Evolutionary conservation across 2,888 invertebrate genomes (phyloP).

Genomic region (Microplitis manilae): DNA sequence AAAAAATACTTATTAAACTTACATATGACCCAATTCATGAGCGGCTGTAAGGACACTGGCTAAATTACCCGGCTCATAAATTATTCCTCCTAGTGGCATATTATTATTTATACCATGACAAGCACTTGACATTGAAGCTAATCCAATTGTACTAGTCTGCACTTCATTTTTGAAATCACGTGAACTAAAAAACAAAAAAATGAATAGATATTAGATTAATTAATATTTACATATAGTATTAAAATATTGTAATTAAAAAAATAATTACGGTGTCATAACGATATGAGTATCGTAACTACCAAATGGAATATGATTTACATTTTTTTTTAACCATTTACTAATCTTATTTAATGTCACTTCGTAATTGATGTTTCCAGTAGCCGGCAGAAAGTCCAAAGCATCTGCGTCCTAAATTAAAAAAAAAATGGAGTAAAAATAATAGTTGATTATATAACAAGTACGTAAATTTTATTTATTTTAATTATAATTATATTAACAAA

Average conservation of each 20-base stretch:
- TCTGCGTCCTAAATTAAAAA: not conserved
- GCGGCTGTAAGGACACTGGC: not conserved
- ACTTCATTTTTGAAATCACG: too few species aligned
- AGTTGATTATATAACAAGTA: not conserved
- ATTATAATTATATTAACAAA: not conserved
- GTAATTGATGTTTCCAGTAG: not conserved
- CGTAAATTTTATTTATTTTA: not conserved
- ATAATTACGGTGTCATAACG: not conserved
- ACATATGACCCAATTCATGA: constrained; percentile 1
- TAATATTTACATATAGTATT: too few species aligned
- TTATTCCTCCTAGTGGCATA: not conserved
- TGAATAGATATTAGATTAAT: too few species aligned
- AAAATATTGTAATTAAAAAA: not conserved
- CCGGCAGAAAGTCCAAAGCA: not conserved
- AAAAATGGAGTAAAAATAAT: too few species aligned
- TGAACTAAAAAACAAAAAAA: too few species aligned
- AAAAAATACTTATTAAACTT: not conserved
- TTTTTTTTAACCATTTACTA: not conserved
- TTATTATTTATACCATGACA: not conserved
- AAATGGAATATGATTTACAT: not conserved
- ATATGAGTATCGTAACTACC: not conserved
- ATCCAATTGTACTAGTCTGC: not conserved
- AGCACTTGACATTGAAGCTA: not conserved
- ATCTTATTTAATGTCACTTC: not conserved
- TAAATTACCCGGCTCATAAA: not conserved